These are phyloP conservation scores for Smittia sp. DNA, from an alignment of 2,888 invertebrate genomes.

Conservation along the genomic window DNA sequence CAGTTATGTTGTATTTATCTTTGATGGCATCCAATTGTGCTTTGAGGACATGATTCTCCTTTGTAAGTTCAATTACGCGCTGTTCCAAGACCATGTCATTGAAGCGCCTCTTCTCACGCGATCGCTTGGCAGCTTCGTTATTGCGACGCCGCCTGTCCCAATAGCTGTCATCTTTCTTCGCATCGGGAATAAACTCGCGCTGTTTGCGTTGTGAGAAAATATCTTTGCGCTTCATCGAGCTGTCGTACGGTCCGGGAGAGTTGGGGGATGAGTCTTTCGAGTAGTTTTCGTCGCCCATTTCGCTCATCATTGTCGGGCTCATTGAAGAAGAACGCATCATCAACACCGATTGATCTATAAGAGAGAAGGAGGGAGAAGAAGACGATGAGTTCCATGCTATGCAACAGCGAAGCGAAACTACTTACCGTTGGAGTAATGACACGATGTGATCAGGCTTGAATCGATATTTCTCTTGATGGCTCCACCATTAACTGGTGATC, in stretches of 20 bases:
- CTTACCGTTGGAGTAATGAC: constrained; percentile 37
- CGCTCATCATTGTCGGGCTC: constrained; percentile 38
- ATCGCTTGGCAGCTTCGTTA: constrained; percentile 95
- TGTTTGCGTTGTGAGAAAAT: constrained; percentile 84
- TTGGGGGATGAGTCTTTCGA: neutral
- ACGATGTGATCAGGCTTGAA: constrained; percentile 25
- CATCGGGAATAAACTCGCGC: constrained; percentile 94
- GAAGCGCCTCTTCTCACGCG: constrained; percentile 92
- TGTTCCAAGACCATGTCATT: constrained; percentile 97
- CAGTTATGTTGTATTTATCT: constrained; percentile 88
- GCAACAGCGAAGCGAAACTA: neutral
- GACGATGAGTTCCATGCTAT: neutral
- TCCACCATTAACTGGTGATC: constrained; percentile 35
- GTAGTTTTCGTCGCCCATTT: constrained; percentile 30
- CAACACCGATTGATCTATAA: constrained; percentile 27
- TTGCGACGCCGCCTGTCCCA: constrained; percentile 95
- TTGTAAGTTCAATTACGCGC: constrained; percentile 87
- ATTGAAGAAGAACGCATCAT: constrained; percentile 35
- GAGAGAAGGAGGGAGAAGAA: neutral
- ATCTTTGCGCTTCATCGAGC: constrained; percentile 34
- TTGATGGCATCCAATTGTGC: constrained; percentile 90
- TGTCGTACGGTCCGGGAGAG: constrained; percentile 23
- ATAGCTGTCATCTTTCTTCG: constrained; percentile 94
- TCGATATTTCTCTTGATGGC: constrained; percentile 32
- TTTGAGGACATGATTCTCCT: constrained; percentile 92